Percentiles rank a stretch among this genome's conserved stretches.
Evolutionary conservation across 2,888 invertebrate genomes (phyloP).

Genomic region (Scaptomyza parva): DNA sequence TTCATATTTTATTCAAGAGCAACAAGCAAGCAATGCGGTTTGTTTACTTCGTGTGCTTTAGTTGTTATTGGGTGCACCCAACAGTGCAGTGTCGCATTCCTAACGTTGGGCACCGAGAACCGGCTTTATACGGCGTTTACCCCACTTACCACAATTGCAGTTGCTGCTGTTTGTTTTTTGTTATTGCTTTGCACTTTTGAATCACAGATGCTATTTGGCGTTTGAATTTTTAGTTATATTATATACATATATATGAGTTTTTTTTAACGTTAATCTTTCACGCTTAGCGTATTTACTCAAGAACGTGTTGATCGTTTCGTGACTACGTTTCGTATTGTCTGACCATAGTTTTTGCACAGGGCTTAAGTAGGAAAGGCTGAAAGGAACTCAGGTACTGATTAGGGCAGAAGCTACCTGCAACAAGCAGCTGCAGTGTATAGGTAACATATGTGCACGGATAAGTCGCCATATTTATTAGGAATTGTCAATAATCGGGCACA

Average conservation of each 20-base stretch:
- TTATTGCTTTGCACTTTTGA: constrained; percentile 37
- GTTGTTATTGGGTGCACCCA: constrained; percentile 10
- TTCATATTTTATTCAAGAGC: constrained; percentile 26
- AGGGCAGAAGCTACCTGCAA: constrained; percentile 60
- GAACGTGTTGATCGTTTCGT: constrained; percentile 45
- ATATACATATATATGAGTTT: constrained; percentile 1
- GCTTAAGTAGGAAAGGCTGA: constrained; percentile 55
- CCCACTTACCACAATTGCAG: constrained; percentile 60
- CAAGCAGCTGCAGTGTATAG: constrained; percentile 51
- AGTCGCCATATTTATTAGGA: constrained; percentile 16
- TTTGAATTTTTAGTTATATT: not conserved
- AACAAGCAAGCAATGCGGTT: constrained; percentile 28
- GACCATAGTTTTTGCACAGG: not conserved
- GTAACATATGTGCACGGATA: constrained; percentile 44
- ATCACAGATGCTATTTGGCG: constrained; percentile 58
- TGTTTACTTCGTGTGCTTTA: constrained; percentile 47
- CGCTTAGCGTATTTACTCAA: constrained; percentile 54
- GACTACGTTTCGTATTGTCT: constrained; percentile 23
- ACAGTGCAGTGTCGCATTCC: constrained; percentile 51
- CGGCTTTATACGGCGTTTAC: constrained; percentile 44
- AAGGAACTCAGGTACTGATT: constrained; percentile 13
- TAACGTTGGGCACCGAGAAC: constrained; percentile 39
- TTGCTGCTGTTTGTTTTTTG: constrained; percentile 7
- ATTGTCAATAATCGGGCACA: constrained; percentile 12
- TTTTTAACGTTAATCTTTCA: constrained; percentile 25